A percentile compares a stretch with the other conserved stretches of the same genome.
phyloP scores from a whole-genome alignment of 2,888 invertebrate species.

The Zhuqinia jingwanae region DNA sequence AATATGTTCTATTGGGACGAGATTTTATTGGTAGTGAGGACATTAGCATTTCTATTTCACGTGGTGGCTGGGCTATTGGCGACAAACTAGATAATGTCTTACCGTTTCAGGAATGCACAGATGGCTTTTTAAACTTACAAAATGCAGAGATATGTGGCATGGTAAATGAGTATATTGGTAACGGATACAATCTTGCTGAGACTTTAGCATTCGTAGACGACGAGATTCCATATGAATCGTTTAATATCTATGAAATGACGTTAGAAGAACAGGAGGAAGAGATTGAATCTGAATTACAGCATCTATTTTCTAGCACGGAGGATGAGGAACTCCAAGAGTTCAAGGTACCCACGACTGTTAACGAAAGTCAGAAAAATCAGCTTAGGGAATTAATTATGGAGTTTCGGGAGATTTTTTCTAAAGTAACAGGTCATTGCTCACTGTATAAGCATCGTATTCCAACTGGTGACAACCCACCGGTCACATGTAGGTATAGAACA shows the following conservation, averaged over 20 bases:
- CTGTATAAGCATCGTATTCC: constrained; percentile 54
- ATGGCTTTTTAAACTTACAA: neutral
- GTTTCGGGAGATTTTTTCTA: constrained; percentile 47
- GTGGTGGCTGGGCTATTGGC: constrained; percentile 7
- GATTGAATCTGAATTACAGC: neutral
- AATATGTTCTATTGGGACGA: constrained; percentile 17
- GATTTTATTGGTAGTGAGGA: constrained; percentile 12
- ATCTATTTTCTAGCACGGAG: neutral
- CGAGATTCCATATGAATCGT: neutral
- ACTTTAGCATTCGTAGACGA: neutral
- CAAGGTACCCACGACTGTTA: neutral
- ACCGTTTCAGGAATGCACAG: constrained; percentile 1
- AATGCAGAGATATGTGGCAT: neutral
- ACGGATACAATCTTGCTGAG: neutral
- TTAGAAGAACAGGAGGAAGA: constrained; percentile 4
- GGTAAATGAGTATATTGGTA: neutral
- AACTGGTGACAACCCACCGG: constrained; percentile 58
- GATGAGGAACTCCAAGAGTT: neutral
- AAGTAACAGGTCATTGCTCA: constrained; percentile 47
- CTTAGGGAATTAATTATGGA: neutral
- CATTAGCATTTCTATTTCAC: neutral
- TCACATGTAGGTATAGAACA: constrained; percentile 33
- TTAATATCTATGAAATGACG: too few relatives aligned
- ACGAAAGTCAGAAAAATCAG: neutral
- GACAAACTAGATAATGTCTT: neutral